These are phyloP conservation scores for Cephalopachus bancanus DNA, from an alignment of 2,797 vertebrate species.

Conservation along the genomic window DNA sequence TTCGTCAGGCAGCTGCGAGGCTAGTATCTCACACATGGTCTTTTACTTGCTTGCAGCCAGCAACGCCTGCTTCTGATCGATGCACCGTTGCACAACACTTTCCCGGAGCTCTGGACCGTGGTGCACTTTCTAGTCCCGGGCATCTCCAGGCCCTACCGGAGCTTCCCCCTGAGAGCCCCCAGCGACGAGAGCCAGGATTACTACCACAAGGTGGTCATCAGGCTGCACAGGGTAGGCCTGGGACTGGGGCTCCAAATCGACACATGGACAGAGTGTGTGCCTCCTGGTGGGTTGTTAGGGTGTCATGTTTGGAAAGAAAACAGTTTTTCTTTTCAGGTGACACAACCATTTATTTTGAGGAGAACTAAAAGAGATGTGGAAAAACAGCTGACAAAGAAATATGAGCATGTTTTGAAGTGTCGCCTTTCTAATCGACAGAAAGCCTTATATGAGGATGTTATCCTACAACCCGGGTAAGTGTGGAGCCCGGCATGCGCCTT, in stretches of 20 bases:
- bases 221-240: slow-evolving; percentile 91
- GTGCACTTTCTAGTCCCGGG: slow-evolving; percentile 95
- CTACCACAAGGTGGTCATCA: slow-evolving; percentile 93
- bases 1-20: accelerated
- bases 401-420: slow-evolving; percentile 94
- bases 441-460: slow-evolving; percentile 93
- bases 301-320: not conserved
- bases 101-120: slow-evolving; percentile 95
- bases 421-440: slow-evolving; percentile 93
- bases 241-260: not conserved
- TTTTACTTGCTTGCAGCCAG: slow-evolving; percentile 86
- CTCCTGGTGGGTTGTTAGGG: accelerated
- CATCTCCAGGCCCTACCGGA: slow-evolving; percentile 92
- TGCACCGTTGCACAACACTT: slow-evolving; percentile 92
- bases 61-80: slow-evolving; percentile 94
- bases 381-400: slow-evolving; percentile 95
- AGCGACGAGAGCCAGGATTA: slow-evolving; percentile 94
- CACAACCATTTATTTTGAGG: slow-evolving; percentile 94
- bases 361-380: slow-evolving; percentile 94
- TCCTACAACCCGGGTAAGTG: slow-evolving; percentile 93
- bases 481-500: accelerated
- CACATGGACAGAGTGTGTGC: accelerated
- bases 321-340: slow-evolving; percentile 88
- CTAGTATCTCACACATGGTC: accelerated
- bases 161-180: slow-evolving; percentile 92